Evolutionary conservation across 2,113 vertebrate genomes (phyloP).

Genomic region (Willisornis vidua): DNA sequence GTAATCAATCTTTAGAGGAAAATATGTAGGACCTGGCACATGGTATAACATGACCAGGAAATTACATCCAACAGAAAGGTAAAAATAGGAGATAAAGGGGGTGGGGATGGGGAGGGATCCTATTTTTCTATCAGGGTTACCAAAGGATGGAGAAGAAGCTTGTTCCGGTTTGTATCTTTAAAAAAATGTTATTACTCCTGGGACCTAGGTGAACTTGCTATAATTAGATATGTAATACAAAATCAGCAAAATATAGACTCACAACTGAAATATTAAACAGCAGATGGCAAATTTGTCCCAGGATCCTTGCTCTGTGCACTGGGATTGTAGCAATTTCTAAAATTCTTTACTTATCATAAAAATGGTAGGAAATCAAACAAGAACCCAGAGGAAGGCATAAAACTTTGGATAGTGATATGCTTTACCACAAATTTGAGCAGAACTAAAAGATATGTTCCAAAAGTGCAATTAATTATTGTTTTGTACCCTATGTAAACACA

Average conservation of each 20-base stretch:
- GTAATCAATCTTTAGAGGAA: background rate
- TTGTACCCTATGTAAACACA: background rate
- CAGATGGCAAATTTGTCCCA: background rate
- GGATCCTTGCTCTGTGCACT: background rate
- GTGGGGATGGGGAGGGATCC: fast-evolving
- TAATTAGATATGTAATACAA: background rate
- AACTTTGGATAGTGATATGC: background rate
- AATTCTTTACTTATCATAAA: background rate
- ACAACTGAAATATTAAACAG: background rate
- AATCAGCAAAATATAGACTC: background rate
- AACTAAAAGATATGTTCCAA: background rate
- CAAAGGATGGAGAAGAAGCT: background rate
- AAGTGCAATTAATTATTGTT: background rate
- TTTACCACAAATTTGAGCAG: background rate
- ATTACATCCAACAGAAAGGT: background rate
- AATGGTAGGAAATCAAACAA: background rate
- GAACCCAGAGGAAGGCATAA: background rate
- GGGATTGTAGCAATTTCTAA: background rate
- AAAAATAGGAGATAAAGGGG: background rate
- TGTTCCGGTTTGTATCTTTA: background rate
- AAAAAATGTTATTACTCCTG: background rate
- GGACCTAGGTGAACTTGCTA: background rate
- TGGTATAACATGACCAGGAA: background rate
- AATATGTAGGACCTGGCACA: background rate
- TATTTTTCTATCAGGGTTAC: background rate